Evolutionary conservation across 2,888 invertebrate genomes (phyloP).

Genomic region (Drosophila emarginata): DNA sequence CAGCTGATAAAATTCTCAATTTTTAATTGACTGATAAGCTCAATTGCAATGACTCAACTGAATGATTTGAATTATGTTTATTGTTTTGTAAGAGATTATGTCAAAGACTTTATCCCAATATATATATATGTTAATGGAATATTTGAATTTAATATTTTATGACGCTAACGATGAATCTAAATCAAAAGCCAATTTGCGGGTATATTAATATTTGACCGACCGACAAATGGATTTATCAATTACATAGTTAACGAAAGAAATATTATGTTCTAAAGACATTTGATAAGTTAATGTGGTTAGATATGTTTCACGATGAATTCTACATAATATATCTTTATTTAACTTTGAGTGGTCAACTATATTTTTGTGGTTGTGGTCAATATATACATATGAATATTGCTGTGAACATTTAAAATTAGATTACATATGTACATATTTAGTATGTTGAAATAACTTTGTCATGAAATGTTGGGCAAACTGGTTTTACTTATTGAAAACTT

Average conservation of each 20-base stretch:
- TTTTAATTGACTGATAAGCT: background rate
- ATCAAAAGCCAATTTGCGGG: too few species aligned
- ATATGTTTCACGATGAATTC: too few species aligned
- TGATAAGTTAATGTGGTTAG: too few species aligned
- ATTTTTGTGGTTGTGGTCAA: background rate
- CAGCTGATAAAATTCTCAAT: background rate
- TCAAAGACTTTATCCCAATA: too few species aligned
- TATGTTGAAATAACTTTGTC: background rate
- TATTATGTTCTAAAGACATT: too few species aligned
- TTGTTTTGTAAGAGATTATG: background rate
- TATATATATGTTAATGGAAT: too few species aligned
- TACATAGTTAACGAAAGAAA: too few species aligned
- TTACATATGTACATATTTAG: background rate
- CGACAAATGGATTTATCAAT: too few species aligned
- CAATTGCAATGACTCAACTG: background rate
- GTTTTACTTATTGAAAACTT: background rate
- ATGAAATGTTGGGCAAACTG: background rate
- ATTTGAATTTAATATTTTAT: too few species aligned
- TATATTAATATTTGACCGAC: too few species aligned
- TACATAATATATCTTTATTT: background rate
- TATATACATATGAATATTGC: too few species aligned
- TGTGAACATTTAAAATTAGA: background rate
- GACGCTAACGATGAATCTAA: too few species aligned
- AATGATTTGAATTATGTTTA: background rate
- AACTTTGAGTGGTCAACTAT: background rate